phyloP scores from a whole-genome alignment of 2,888 invertebrate species.

The Conomelus anceps region DNA sequence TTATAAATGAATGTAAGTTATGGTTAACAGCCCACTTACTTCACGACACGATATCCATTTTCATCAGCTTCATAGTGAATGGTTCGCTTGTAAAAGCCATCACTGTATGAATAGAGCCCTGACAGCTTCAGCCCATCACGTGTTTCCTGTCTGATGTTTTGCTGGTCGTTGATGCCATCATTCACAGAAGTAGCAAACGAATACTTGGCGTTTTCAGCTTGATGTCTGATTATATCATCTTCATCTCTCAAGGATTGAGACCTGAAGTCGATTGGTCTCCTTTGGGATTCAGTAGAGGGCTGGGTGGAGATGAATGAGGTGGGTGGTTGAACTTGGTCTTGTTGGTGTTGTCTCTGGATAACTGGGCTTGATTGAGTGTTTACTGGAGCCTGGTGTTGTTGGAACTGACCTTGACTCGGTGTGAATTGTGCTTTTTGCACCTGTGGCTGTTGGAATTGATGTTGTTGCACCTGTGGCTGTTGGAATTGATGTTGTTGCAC shows the following conservation, averaged over 20 bases:
- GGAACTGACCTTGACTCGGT: not conserved
- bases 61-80: conserved; percentile 55
- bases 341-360: not conserved
- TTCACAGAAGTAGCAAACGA: conserved; percentile 44
- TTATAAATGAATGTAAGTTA: too few relatives aligned
- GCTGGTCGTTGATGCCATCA: conserved; percentile 46
- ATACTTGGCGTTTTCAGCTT: conserved; percentile 46
- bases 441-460: not conserved
- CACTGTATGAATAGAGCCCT: conserved; percentile 54
- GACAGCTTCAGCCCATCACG: conserved; percentile 44
- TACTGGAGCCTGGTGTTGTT: not conserved
- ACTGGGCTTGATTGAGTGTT: not conserved
- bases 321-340: not conserved
- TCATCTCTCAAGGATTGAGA: not conserved
- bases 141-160: conserved; percentile 43
- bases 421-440: not conserved
- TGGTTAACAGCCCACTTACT: conserved; percentile 44
- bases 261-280: not conserved
- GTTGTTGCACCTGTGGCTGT: conserved; percentile 1
- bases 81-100: conserved; percentile 51
- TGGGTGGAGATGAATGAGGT: not conserved
- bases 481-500: not conserved
- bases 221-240: conserved; percentile 28
- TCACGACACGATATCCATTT: conserved; percentile 53
- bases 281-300: not conserved